These are phyloP conservation scores for Brachystomella parvula DNA, from an alignment of 1,140 invertebrate species.

Conservation along the genomic window DNA sequence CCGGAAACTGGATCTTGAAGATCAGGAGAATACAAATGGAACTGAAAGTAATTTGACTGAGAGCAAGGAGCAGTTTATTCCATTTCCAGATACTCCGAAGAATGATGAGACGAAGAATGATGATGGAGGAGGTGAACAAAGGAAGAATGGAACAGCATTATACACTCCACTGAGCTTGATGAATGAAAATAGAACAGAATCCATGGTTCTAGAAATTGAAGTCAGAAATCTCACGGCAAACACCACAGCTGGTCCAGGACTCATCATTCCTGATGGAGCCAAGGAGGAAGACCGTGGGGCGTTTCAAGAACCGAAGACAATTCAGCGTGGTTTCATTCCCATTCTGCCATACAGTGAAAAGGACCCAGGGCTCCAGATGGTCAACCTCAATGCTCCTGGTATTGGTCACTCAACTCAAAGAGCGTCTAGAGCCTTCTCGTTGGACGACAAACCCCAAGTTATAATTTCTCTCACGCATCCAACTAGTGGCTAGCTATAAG, in stretches of 20 bases:
- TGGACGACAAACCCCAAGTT: background rate
- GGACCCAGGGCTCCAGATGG: conserved; percentile 30
- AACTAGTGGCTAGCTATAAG: too few relatives aligned
- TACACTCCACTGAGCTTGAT: too few relatives aligned
- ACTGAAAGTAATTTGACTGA: background rate
- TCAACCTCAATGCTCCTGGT: conserved; percentile 17
- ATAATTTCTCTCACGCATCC: background rate
- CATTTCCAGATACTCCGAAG: background rate
- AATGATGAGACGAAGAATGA: background rate
- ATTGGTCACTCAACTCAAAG: conserved; percentile 1
- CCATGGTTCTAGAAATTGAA: background rate
- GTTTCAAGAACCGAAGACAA: conserved; percentile 23
- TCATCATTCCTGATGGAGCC: too few relatives aligned
- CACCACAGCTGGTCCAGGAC: too few relatives aligned
- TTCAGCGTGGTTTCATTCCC: conserved; percentile 30
- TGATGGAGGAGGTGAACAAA: background rate
- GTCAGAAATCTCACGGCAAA: background rate
- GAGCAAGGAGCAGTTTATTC: background rate
- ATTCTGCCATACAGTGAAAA: conserved; percentile 33
- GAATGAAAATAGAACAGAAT: too few relatives aligned
- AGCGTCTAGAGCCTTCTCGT: background rate
- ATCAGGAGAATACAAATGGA: background rate
- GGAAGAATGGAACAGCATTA: too few relatives aligned
- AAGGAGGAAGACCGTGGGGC: background rate
- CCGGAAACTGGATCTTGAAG: background rate